Percentiles rank a stretch among this genome's conserved stretches.
These are phyloP conservation scores for Amphiprion ocellaris DNA, from an alignment of 2,113 vertebrate genomes.

Conservation along the genomic window DNA sequence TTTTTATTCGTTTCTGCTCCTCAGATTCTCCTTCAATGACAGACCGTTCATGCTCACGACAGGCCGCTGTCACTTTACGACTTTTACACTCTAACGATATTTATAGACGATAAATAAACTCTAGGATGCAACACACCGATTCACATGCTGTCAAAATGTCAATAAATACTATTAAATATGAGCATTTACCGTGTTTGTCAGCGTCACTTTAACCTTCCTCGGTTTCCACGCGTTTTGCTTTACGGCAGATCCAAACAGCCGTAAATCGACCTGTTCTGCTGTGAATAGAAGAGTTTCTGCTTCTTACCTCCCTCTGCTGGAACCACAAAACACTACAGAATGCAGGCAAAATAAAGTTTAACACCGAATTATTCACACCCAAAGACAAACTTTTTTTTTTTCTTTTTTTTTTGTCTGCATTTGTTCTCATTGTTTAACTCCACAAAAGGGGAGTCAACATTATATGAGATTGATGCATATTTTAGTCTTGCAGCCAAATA, in stretches of 20 bases:
- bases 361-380: no score
- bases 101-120: fast-evolving
- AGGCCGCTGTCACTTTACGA: neutral
- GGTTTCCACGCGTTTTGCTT: conserved; percentile 45
- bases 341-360: no score
- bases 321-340: no score
- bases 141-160: fast-evolving
- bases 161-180: fast-evolving
- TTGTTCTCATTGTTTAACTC: no score
- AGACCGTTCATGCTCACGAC: conserved; percentile 23
- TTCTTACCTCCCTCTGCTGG: neutral
- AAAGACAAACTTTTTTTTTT: no score
- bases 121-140: fast-evolving
- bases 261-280: conserved; percentile 27
- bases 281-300: neutral
- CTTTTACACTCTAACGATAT: fast-evolving
- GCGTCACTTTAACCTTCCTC: conserved; percentile 81
- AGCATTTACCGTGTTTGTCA: conserved; percentile 68
- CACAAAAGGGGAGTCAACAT: no score
- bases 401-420: no score
- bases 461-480: no score
- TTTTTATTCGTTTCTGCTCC: no score
- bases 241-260: conserved; percentile 53
- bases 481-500: no score
- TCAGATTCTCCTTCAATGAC: conserved; percentile 52